Base-by-base conservation (phyloP, 2,113 vertebrate species). In the Nothobranchius furzeri region DNA sequence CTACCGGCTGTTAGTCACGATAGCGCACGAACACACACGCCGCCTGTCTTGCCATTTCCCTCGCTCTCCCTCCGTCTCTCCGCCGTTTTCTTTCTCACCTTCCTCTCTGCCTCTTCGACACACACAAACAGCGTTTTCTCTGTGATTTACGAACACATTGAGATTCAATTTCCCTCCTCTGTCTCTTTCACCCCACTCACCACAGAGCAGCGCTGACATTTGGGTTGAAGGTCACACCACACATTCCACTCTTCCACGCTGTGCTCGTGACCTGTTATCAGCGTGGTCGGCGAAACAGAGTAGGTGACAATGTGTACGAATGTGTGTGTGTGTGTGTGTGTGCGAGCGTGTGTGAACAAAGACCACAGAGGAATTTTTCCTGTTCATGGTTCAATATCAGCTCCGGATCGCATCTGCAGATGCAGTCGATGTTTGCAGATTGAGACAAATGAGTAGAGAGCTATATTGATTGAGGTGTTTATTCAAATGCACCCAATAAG, bases 1-100 rank as follows among this genome's bases (percentile, higher is more conserved):
- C 89, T 87, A 90, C 88, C 86, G 87, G 87, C 87, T 89, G 86
- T 91, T 90, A 91, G 87, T 89, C 88, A 90, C 88, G 89, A 90
- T 88, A 88, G 86, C 79, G 83, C 87, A 85, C 75, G 78, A 85
- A 89, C 88, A 79, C 71, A 83, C 87, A 80, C 81, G 81, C 82
- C 54, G 84, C 85, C 73, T 64, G 62, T 79, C 78, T 75, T 67
- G 61, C 69, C 64, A 58, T 49, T 69, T 49, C 62, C 47, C 60
- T 17, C 59, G 43, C 56, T 9, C 67, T 50, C 51, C 47, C 53
- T 62, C 66, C 46, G 37, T 57, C 72, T 62, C 73, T 47, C 81
- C 46, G 58, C 58, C 69, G 30, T 82, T 60, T 65, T 61, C 83
- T 48, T 61, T 55, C 71, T 80, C 64, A 52, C 81, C 70, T 59